Base-by-base conservation (phyloP, 2,888 invertebrate genomes). In the Hoplodrina blanda region DNA sequence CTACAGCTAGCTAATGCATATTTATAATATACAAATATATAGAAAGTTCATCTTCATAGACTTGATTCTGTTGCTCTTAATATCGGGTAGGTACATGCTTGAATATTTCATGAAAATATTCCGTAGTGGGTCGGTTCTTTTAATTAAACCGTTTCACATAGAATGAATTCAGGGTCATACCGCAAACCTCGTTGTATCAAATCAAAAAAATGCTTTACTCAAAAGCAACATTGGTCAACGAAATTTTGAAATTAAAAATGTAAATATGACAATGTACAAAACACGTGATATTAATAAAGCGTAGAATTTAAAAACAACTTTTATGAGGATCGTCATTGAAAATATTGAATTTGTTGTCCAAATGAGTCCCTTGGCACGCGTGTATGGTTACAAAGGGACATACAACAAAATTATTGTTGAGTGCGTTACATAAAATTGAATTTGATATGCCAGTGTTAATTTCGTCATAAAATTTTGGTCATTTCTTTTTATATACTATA, bases 311-410 rank as follows among this genome's bases (percentile, higher is more conserved):
- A 88, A 86, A 85, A 78, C 54, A 76, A 85, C 69, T 86, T 85
- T 76, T 83, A 81, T 74, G 80, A 78, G 76, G 66, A 76, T 69
- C 77, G 66, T 67, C 70, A 85, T 87, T 79, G 85, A 84, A 87
- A 89, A 87, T 88, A 88, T 89, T 86, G 78, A 87, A 88, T 87
- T 87, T 83, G 77, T 69, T 79, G 73, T 79, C 60, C 78, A 82
- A 87, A 85, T 86, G 83, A 78, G 78, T 83, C 85, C 84, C 85
- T 76, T 75, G 80, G 55, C 59, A 77, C 73, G 76, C 82, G 89
- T 88, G 73, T 90, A 86, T 87, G 83, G 87, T 90, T 89, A 85
- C 88, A 67, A 75, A 83, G 69, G 82, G 85, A 83, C 69, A 83
- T 78, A 80, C 74, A 76, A 71, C 65, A 74, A 81, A 86, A 80